A percentile compares a stretch with the other conserved stretches of the same genome.
phyloP scores from a whole-genome alignment of 2,797 vertebrate genomes.

The Semaprochilodus insignis region DNA sequence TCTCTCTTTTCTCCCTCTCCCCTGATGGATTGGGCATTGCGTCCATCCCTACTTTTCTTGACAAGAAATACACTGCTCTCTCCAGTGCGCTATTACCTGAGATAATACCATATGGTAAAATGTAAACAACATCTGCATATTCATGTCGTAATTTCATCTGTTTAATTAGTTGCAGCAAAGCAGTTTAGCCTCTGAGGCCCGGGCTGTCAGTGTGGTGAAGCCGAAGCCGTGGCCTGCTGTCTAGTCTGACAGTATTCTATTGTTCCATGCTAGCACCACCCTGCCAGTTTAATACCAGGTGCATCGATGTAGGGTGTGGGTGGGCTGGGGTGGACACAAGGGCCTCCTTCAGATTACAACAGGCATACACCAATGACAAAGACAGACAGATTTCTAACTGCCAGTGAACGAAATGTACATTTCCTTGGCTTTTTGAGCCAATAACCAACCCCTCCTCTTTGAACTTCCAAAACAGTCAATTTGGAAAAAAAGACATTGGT shows the following conservation, averaged over 20 bases:
- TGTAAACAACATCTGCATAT: conserved; percentile 99
- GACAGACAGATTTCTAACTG: conserved; percentile 77
- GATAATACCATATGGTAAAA: conserved; percentile 99
- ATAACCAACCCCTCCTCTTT: neutral
- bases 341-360: conserved; percentile 70
- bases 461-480: neutral
- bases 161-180: conserved; percentile 99
- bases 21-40: conserved; percentile 83
- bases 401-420: neutral
- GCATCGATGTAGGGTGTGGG: conserved; percentile 84
- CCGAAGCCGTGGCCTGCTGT: conserved; percentile 91
- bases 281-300: conserved; percentile 86
- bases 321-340: conserved; percentile 55
- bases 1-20: conserved; percentile 74
- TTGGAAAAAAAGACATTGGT: neutral
- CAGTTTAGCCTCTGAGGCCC: conserved; percentile 98
- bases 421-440: neutral
- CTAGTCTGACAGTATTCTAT: conserved; percentile 91
- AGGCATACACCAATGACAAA: conserved; percentile 74
- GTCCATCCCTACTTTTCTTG: conserved; percentile 88
- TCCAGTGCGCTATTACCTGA: conserved; percentile 96
- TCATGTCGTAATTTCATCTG: conserved; percentile 99
- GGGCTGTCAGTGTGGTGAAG: conserved; percentile 90
- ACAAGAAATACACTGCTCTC: conserved; percentile 84
- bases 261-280: conserved; percentile 85